Percentiles rank a stretch among this genome's conserved stretches.
phyloP scores from a whole-genome alignment of 1,140 invertebrate genomes.

The Brachionus rotundiformis region DNA sequence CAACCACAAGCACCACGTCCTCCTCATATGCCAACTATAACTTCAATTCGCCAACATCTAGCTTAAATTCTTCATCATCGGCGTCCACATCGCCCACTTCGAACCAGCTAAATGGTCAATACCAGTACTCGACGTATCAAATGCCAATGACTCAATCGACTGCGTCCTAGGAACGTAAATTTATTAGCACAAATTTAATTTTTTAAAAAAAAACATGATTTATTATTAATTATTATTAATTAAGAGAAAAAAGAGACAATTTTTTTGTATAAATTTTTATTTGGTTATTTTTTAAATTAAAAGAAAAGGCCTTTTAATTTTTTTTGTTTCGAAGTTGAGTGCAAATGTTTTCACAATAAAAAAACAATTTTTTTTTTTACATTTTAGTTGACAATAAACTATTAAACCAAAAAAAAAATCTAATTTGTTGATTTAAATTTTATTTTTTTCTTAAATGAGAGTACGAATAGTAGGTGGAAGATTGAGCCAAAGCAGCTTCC shows the following conservation, averaged over 20 bases:
- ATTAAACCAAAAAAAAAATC: neutral
- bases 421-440: no score
- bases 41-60: slow-evolving; percentile 30
- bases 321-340: neutral
- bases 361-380: neutral
- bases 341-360: neutral
- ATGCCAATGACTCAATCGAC: slow-evolving; percentile 19
- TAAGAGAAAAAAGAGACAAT: neutral
- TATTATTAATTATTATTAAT: neutral
- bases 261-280: slow-evolving; percentile 16
- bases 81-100: slow-evolving; percentile 10
- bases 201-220: no score
- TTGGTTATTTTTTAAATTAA: slow-evolving; percentile 4
- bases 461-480: no score
- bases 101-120: neutral
- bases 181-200: neutral
- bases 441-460: no score
- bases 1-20: neutral
- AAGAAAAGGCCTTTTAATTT: slow-evolving; percentile 11
- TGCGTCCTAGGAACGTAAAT: neutral
- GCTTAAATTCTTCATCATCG: slow-evolving; percentile 9
- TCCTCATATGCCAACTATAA: neutral
- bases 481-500: no score
- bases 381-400: neutral
- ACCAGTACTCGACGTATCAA: neutral